These are phyloP conservation scores for Myotis planiceps DNA, from an alignment of 2,797 vertebrate genomes.

Conservation along the genomic window DNA sequence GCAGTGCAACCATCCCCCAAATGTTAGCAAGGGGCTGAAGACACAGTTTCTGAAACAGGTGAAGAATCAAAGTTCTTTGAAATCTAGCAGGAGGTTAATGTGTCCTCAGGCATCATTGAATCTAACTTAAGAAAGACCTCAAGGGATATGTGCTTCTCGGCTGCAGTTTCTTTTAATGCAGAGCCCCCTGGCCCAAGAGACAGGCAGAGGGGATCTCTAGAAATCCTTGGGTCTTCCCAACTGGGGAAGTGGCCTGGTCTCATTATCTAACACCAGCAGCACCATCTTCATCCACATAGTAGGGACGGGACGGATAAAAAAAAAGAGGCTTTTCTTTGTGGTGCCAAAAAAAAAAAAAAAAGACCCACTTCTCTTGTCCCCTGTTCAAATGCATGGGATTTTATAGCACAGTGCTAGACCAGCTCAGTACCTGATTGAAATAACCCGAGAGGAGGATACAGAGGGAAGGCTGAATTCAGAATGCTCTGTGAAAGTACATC, in stretches of 20 bases:
- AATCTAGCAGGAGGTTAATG: slow-evolving; percentile 20
- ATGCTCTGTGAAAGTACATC: slow-evolving; percentile 87
- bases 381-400: slow-evolving; percentile 80
- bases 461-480: slow-evolving; percentile 84
- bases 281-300: slow-evolving; percentile 58
- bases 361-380: slow-evolving; percentile 77
- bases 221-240: slow-evolving; percentile 51
- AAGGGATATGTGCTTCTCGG: slow-evolving; percentile 67
- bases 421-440: slow-evolving; percentile 86
- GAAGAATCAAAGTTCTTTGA: slow-evolving; percentile 58
- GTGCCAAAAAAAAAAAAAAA: slow-evolving; percentile 79
- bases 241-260: slow-evolving; percentile 63
- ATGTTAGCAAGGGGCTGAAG: background rate
- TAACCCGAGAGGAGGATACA: slow-evolving; percentile 84
- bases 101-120: background rate
- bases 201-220: slow-evolving; percentile 71
- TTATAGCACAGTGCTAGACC: slow-evolving; percentile 78
- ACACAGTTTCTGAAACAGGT: slow-evolving; percentile 12
- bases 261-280: slow-evolving; percentile 54
- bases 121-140: slow-evolving; percentile 45
- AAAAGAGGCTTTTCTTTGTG: slow-evolving; percentile 76
- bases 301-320: background rate
- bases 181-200: slow-evolving; percentile 61
- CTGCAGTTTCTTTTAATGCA: slow-evolving; percentile 66
- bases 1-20: slow-evolving; percentile 1